phyloP scores from a whole-genome alignment of 92 coral and sea anemone genomes.

The Palythoa heliodiscus region DNA sequence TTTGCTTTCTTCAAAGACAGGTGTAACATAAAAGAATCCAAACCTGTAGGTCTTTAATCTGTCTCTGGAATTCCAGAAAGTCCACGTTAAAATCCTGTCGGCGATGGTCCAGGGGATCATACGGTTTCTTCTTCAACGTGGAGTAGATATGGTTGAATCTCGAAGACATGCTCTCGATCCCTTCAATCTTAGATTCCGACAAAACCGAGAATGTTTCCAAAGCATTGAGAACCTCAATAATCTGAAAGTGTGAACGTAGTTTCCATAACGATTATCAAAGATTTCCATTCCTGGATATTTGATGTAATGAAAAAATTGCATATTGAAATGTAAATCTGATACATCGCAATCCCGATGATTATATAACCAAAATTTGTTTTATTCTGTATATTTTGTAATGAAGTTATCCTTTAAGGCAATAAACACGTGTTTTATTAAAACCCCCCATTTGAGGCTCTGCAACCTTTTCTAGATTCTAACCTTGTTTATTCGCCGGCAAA shows the following conservation, averaged over 20 bases:
- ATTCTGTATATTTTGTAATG: too few relatives aligned
- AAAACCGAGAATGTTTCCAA: slow-evolving; percentile 86
- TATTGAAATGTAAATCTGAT: too few relatives aligned
- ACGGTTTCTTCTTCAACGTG: slow-evolving; percentile 79
- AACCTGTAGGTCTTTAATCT: slow-evolving; percentile 76
- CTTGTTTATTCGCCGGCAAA: slow-evolving; percentile 77
- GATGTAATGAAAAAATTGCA: not conserved
- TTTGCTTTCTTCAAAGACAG: not conserved
- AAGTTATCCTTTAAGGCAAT: too few relatives aligned
- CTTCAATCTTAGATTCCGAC: slow-evolving; percentile 89
- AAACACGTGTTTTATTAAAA: not conserved
- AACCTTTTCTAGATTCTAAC: slow-evolving; percentile 19
- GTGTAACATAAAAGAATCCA: not conserved
- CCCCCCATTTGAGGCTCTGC: not conserved
- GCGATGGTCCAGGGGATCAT: slow-evolving; percentile 87
- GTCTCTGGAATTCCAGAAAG: slow-evolving; percentile 77
- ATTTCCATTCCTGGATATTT: not conserved
- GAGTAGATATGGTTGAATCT: slow-evolving; percentile 82
- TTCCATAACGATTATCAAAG: not conserved
- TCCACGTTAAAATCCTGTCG: slow-evolving; percentile 78
- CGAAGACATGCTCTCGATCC: slow-evolving; percentile 76
- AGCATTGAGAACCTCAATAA: slow-evolving; percentile 80
- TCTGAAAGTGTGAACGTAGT: slow-evolving; percentile 44
- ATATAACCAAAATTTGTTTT: too few relatives aligned
- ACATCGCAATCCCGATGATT: too few relatives aligned